phyloP scores from a whole-genome alignment of 2,797 vertebrate species.

The Gymnocypris eckloni region DNA sequence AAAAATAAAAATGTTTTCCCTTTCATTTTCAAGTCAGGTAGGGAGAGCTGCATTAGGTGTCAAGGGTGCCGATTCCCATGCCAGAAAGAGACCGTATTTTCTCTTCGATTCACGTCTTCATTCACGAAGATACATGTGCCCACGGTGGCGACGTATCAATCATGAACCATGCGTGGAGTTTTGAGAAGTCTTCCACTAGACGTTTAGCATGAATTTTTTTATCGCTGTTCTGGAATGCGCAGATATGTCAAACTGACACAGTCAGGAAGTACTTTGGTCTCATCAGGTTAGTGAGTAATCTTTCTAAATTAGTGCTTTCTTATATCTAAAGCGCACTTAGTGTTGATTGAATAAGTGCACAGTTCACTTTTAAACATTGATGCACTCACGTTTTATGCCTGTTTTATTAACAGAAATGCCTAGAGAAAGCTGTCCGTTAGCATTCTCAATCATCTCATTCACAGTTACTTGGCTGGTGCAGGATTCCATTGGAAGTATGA shows the following conservation, averaged over 20 bases:
- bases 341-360: slow-evolving; percentile 56
- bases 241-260: slow-evolving; percentile 60
- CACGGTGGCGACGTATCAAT: slow-evolving; percentile 60
- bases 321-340: slow-evolving; percentile 56
- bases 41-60: slow-evolving; percentile 62
- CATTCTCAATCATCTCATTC: background rate
- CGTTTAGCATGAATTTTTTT: slow-evolving; percentile 62
- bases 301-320: slow-evolving; percentile 60
- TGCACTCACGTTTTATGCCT: background rate
- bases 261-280: slow-evolving; percentile 52
- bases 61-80: slow-evolving; percentile 65
- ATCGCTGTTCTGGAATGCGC: slow-evolving; percentile 54
- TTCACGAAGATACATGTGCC: slow-evolving; percentile 60
- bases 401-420: background rate
- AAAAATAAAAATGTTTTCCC: slow-evolving; percentile 75
- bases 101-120: slow-evolving; percentile 59
- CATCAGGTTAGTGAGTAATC: slow-evolving; percentile 67
- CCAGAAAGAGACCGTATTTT: slow-evolving; percentile 51
- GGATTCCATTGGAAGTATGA: background rate
- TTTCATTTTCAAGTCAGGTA: slow-evolving; percentile 64
- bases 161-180: slow-evolving; percentile 59
- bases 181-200: slow-evolving; percentile 54
- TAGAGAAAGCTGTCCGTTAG: background rate
- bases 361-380: slow-evolving; percentile 23
- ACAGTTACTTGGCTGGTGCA: background rate